Base-by-base conservation (phyloP, 2,888 invertebrate genomes). In the Melitaea athalia region DNA sequence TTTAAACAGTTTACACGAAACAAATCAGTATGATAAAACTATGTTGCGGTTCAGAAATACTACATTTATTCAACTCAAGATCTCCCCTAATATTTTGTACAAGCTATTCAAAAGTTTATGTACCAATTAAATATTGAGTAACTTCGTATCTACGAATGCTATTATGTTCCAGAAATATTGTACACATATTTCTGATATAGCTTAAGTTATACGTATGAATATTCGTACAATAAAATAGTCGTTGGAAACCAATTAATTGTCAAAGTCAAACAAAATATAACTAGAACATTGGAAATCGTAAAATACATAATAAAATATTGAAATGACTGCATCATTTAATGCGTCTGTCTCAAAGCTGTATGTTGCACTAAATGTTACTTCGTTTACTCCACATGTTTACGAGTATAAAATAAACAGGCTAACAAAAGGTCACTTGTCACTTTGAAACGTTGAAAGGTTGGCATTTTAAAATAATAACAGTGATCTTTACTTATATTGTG, bases 281-380 rank as follows among this genome's bases (percentile, higher is more conserved):
- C 7, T 17, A 7, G n/a, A 11, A 57, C 43, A 31, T 42, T 57
- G 6, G 12, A 12, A 15, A 47, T 49, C 33, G 38, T 64, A 59
- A 49, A 64, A 7, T 38, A 49, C 33, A 33, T 14, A 57, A 42
- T 50, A 50, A 64, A 59, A 11, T 5, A 50, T n/a, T 43, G 24
- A 53, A 45, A 63, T 14, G 52, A 24, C 53, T 14, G 42, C 52
- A 55, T 5, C 43, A 63, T 42, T 50, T 59, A 38, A 59, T 50
- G 24, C n/a, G 42, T 57, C 42, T 53, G 60, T 52, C 65, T 52
- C 59, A 45, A 64, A 6, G 59, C 11, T 52, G 17, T 14, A 60
- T 65, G 24, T 60, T 61, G 49, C 11, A 65, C 11, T 52, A 38
- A 24, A 60, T 65, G 24, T 60, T 61, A 38, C 55, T 42, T 63